These are phyloP conservation scores for Clarias laeviceps DNA, from an alignment of 2,797 vertebrate genomes.

Conservation along the genomic window DNA sequence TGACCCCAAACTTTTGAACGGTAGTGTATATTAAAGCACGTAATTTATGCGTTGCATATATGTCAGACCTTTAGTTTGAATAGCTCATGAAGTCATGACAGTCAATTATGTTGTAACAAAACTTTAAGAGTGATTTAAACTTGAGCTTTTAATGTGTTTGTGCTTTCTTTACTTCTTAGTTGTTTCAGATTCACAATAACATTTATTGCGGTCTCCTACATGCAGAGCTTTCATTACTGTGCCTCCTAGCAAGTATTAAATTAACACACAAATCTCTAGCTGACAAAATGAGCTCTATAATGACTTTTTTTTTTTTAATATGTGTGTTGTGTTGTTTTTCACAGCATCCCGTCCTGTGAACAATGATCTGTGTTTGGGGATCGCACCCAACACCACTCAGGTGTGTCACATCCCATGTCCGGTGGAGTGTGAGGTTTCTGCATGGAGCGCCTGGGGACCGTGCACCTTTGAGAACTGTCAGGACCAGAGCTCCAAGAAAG, in stretches of 20 bases:
- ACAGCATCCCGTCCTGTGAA: slow-evolving; percentile 87
- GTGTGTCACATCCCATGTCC: slow-evolving; percentile 92
- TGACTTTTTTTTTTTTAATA: not conserved
- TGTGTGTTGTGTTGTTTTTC: slow-evolving; percentile 29
- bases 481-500: slow-evolving; percentile 91
- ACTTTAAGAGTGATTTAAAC: not conserved
- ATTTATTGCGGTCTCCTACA: not conserved
- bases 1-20: too few species aligned
- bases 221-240: slow-evolving; percentile 2
- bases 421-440: slow-evolving; percentile 87
- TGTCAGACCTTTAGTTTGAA: slow-evolving; percentile 8
- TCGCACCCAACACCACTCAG: slow-evolving; percentile 85
- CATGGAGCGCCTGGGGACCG: slow-evolving; percentile 94
- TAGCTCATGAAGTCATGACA: not conserved
- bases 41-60: not conserved
- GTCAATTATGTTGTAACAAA: not conserved
- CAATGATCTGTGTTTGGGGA: slow-evolving; percentile 79
- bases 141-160: not conserved
- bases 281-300: not conserved
- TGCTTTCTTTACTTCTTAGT: not conserved
- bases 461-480: slow-evolving; percentile 93
- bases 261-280: not conserved
- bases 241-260: slow-evolving; percentile 1
- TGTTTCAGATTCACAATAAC: not conserved
- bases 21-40: too few species aligned